Evolutionary conservation across 2,113 vertebrate genomes (phyloP).

Genomic region (Athene cunicularia): DNA sequence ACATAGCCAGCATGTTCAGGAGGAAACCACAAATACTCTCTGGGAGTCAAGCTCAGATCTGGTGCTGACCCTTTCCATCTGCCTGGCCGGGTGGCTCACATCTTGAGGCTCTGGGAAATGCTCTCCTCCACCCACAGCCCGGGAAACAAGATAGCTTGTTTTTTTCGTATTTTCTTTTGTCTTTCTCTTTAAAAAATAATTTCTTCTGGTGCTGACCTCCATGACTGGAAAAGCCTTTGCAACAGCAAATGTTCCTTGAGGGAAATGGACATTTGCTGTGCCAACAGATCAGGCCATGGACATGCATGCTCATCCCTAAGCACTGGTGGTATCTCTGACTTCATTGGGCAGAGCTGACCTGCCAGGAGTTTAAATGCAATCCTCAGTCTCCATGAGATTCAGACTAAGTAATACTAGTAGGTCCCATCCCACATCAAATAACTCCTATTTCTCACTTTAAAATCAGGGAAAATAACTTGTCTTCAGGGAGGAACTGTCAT

Average conservation of each 20-base stretch:
- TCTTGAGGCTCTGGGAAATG: background rate
- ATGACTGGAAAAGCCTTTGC: background rate
- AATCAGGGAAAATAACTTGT: background rate
- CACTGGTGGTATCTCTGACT: background rate
- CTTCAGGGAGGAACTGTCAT: background rate
- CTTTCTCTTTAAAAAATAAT: background rate
- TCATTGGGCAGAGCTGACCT: background rate
- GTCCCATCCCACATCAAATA: background rate
- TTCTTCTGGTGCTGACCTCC: background rate
- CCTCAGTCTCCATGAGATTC: background rate
- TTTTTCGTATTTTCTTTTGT: background rate
- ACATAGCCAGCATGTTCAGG: fast-evolving
- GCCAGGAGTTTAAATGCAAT: background rate
- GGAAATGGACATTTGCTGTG: background rate
- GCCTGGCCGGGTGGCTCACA: fast-evolving
- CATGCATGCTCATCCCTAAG: background rate
- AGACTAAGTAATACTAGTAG: background rate
- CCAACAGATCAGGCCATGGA: background rate
- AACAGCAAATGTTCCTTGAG: background rate
- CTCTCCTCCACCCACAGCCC: background rate
- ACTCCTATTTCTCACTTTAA: background rate
- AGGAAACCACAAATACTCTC: background rate
- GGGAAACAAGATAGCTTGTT: background rate
- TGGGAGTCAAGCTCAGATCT: background rate
- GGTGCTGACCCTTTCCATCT: background rate